These are phyloP conservation scores for Aphyosemion australe DNA, from an alignment of 2,113 vertebrate genomes.

Conservation along the genomic window DNA sequence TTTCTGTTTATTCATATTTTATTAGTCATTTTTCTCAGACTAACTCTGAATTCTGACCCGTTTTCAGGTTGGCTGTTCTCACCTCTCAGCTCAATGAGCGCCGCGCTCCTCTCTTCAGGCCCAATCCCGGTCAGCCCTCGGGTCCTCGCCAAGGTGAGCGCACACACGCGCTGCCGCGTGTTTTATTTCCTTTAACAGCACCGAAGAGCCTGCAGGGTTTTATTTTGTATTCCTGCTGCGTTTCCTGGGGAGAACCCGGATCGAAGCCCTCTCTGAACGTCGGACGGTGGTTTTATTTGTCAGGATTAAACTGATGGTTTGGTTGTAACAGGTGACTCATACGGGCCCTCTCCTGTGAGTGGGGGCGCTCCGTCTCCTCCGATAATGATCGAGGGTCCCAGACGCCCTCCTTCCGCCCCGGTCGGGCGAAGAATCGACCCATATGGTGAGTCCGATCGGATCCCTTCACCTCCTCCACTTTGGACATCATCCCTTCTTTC, in stretches of 20 bases:
- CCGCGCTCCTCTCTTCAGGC: constrained; percentile 90
- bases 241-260: constrained; percentile 2
- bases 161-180: background rate
- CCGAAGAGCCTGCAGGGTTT: constrained; percentile 1
- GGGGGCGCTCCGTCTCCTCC: constrained; percentile 94
- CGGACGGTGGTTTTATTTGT: background rate
- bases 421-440: constrained; percentile 82
- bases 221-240: background rate
- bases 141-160: constrained; percentile 85
- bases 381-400: constrained; percentile 85
- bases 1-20: no score
- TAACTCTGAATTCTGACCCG: no score
- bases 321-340: constrained; percentile 86
- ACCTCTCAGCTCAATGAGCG: constrained; percentile 86
- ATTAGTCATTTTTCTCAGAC: no score
- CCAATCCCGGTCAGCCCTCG: constrained; percentile 84
- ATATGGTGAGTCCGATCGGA: constrained; percentile 76
- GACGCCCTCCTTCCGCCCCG: constrained; percentile 86
- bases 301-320: constrained; percentile 43
- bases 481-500: constrained; percentile 25
- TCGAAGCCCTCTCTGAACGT: constrained; percentile 1
- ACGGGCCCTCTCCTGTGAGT: constrained; percentile 96
- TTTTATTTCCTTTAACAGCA: background rate
- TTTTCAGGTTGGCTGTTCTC: constrained; percentile 83
- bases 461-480: constrained; percentile 27